Percentiles rank a stretch among this genome's conserved stretches.
phyloP scores from a whole-genome alignment of 2,797 vertebrate species.

The Odontamblyopus lacepedii region DNA sequence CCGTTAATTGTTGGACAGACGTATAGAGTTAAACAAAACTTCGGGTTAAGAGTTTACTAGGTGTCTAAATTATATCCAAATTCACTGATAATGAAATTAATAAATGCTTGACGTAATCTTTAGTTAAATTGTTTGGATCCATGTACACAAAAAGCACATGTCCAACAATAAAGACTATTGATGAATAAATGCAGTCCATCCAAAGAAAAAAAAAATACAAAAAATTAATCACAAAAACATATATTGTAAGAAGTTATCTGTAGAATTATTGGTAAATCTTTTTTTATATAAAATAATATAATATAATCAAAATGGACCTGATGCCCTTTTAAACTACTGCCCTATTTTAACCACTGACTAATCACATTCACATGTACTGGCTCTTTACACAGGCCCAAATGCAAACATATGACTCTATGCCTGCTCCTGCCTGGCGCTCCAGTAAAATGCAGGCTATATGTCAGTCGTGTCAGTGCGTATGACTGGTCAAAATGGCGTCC shows the following conservation, averaged over 20 bases:
- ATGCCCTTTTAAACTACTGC: neutral
- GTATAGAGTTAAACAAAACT: neutral
- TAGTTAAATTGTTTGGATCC: no score
- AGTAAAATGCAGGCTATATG: conserved; percentile 32
- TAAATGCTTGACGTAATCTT: no score
- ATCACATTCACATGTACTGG: conserved; percentile 9
- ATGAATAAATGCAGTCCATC: no score
- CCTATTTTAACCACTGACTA: neutral
- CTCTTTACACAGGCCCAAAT: conserved; percentile 39
- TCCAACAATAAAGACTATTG: no score
- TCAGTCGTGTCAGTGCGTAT: conserved; percentile 37
- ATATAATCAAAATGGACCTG: neutral
- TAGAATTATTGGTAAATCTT: no score
- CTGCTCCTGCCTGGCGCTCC: conserved; percentile 17
- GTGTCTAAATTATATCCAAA: no score
- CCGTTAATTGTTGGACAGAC: neutral
- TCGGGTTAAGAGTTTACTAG: neutral
- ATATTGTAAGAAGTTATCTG: no score
- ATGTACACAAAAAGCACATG: no score
- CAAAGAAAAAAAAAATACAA: no score
- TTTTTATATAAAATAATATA: neutral
- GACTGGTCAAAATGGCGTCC: conserved; percentile 31
- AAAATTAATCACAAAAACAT: no score
- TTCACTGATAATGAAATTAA: no score
- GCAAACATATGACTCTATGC: conserved; percentile 28